A percentile compares a stretch with the other conserved stretches of the same genome.
Conservation (phyloP, 2,888 invertebrate species). For the Lissonota sp. region DNA sequence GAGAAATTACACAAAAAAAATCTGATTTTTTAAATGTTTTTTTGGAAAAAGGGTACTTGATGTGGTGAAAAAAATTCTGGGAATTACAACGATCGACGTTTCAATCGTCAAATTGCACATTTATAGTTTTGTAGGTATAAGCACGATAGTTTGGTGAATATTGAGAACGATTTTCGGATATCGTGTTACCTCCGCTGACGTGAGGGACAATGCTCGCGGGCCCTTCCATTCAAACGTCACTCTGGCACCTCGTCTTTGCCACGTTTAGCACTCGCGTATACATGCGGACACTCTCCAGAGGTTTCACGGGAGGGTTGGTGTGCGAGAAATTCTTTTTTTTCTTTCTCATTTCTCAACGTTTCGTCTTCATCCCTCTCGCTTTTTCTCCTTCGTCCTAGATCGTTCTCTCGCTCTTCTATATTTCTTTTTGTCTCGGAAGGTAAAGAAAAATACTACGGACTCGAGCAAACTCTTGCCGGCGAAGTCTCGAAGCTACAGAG, state of each 20-base stretch:
- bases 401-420: constrained; percentile 25
- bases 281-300: neutral
- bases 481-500: neutral
- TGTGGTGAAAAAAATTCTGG: neutral
- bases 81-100: constrained; percentile 1
- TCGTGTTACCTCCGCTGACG: constrained; percentile 78
- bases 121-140: constrained; percentile 14
- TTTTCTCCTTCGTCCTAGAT: constrained; percentile 2
- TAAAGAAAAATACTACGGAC: constrained; percentile 69
- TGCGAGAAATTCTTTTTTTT: constrained; percentile 58
- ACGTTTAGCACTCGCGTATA: constrained; percentile 32
- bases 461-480: constrained; percentile 72
- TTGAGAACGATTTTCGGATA: constrained; percentile 83
- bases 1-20: neutral
- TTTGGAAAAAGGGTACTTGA: constrained; percentile 3
- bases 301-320: neutral
- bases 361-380: constrained; percentile 14
- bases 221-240: constrained; percentile 83
- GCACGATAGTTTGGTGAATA: constrained; percentile 72
- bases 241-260: constrained; percentile 81
- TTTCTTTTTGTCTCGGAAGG: neutral
- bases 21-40: no score
- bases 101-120: constrained; percentile 22
- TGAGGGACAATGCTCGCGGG: constrained; percentile 71
- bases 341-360: constrained; percentile 70